Evolutionary conservation across 2,113 vertebrate species (phyloP).

Genomic region (Cynopterus brachyotis): DNA sequence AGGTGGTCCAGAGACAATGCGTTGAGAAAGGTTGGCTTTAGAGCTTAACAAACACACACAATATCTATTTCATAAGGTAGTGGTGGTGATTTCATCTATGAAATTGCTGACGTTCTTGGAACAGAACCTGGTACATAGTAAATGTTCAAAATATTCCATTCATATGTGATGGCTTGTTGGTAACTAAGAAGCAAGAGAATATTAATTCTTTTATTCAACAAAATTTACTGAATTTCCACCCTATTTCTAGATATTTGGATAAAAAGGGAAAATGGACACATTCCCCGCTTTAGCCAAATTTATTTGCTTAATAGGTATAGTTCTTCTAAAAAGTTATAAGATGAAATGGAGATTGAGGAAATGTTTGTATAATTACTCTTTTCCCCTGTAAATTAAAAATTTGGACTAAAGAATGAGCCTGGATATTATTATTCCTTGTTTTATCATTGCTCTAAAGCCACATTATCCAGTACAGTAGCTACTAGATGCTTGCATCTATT

Average conservation of each 20-base stretch:
- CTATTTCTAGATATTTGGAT: background rate
- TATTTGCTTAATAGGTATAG: background rate
- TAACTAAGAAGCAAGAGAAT: background rate
- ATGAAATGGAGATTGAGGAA: background rate
- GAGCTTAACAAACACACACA: background rate
- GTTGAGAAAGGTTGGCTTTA: background rate
- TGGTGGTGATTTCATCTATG: background rate
- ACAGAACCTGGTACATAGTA: background rate
- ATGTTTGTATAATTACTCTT: background rate
- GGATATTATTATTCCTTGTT: background rate
- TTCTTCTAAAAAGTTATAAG: background rate
- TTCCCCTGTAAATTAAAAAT: background rate
- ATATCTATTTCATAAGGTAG: background rate
- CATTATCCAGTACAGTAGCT: background rate
- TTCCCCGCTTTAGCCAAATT: background rate
- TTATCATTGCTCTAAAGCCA: background rate
- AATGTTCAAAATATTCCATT: background rate
- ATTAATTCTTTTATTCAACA: background rate
- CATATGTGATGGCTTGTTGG: background rate
- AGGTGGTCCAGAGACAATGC: background rate
- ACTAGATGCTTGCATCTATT: background rate
- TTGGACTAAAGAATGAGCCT: background rate
- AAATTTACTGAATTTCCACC: background rate
- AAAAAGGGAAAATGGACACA: background rate
- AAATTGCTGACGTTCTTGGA: background rate